Conservation (phyloP, 2,888 invertebrate species). For the Tetranychus piercei region DNA sequence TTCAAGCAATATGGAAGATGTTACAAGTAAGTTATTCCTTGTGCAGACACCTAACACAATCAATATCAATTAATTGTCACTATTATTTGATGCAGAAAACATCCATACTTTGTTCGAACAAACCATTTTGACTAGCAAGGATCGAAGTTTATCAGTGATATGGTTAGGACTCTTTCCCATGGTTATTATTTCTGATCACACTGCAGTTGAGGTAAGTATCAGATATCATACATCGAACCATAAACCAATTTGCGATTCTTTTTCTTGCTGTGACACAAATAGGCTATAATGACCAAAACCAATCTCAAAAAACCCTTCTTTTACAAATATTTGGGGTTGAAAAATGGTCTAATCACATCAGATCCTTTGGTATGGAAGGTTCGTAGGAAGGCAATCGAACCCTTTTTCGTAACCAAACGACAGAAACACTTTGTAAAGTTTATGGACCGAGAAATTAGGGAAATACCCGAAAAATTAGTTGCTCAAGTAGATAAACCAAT, state of each 20-base stretch:
- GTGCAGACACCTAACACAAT: no score
- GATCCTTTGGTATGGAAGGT: background rate
- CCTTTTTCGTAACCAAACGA: background rate
- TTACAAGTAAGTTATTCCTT: no score
- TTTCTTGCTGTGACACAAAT: background rate
- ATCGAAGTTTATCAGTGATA: no score
- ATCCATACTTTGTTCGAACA: no score
- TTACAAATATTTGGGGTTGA: background rate
- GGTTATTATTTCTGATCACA: no score
- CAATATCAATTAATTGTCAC: no score
- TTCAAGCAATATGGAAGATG: no score
- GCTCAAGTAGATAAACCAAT: background rate
- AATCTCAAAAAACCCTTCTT: background rate
- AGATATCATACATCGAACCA: no score
- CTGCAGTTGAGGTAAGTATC: no score
- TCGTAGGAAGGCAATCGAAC: background rate
- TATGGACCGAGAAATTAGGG: background rate
- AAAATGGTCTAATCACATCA: background rate
- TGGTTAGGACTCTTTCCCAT: no score
- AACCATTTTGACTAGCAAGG: no score
- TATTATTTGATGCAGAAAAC: no score
- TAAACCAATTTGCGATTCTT: background rate
- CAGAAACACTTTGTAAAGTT: background rate
- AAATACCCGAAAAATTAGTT: background rate
- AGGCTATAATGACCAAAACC: background rate